Evolutionary conservation across 2,113 vertebrate species (phyloP).

Genomic region (Menura novaehollandiae): DNA sequence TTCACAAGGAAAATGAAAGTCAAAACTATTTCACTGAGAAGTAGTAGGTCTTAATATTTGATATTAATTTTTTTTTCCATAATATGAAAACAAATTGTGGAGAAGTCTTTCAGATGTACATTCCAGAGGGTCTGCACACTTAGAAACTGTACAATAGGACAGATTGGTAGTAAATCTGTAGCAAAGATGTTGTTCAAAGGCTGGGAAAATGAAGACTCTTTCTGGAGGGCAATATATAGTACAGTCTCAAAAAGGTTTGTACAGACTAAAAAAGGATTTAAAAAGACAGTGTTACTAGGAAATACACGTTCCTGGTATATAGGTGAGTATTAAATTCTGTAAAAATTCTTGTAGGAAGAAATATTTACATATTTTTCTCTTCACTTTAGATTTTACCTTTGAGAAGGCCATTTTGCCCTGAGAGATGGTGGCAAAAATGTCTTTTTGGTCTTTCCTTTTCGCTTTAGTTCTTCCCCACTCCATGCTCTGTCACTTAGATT

Average conservation of each 20-base stretch:
- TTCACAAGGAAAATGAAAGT: neutral
- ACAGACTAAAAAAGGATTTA: neutral
- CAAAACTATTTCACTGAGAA: neutral
- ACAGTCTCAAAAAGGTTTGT: neutral
- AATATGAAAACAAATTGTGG: neutral
- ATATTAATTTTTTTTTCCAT: neutral
- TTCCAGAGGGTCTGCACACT: neutral
- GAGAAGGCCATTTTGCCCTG: neutral
- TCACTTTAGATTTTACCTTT: neutral
- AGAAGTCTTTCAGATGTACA: neutral
- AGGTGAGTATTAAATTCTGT: neutral
- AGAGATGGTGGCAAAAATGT: neutral
- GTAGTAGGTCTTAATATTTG: neutral
- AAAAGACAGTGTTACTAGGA: neutral
- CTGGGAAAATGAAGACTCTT: neutral
- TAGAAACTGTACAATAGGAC: neutral
- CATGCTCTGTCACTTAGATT: rapidly evolving
- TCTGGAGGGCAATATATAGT: neutral
- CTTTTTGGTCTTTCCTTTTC: neutral
- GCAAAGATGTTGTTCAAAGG: neutral
- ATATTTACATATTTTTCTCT: neutral
- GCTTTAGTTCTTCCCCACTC: neutral
- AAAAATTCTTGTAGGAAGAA: neutral
- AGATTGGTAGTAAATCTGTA: neutral
- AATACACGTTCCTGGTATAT: neutral